These are phyloP conservation scores for Ips typographus DNA, from an alignment of 1,140 invertebrate species.

Conservation along the genomic window DNA sequence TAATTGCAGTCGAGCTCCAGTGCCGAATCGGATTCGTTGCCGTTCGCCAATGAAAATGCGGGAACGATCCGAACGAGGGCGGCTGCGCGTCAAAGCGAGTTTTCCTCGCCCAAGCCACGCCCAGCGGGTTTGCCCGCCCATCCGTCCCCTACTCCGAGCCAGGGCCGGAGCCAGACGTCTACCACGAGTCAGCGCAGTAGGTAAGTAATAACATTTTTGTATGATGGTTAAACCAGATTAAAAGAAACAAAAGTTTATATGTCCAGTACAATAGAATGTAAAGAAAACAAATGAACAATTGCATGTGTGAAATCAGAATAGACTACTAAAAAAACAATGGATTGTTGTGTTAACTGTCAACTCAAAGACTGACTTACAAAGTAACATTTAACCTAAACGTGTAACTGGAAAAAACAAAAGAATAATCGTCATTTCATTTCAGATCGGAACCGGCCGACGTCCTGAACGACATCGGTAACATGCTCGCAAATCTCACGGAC, in stretches of 20 bases:
- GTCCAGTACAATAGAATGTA: too few relatives aligned
- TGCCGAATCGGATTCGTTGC: conserved; percentile 94
- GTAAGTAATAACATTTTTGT: conserved; percentile 21
- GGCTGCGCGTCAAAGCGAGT: conserved; percentile 53
- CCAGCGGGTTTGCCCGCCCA: conserved; percentile 53
- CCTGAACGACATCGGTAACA: conserved; percentile 94
- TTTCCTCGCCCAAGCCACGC: conserved; percentile 53
- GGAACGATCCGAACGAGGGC: conserved; percentile 91
- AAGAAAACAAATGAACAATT: too few relatives aligned
- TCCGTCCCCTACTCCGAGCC: conserved; percentile 49
- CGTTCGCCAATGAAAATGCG: conserved; percentile 98
- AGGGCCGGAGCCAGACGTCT: conserved; percentile 10
- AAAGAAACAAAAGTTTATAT: too few relatives aligned
- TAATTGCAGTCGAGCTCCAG: conserved; percentile 85
- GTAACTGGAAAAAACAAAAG: too few relatives aligned
- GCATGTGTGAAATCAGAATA: not conserved
- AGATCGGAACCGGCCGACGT: conserved; percentile 81
- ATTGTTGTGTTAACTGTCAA: too few relatives aligned
- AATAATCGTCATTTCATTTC: not conserved
- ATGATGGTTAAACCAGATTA: not conserved
- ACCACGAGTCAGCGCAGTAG: conserved; percentile 37
- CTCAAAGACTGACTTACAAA: too few relatives aligned
- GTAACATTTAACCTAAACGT: too few relatives aligned
- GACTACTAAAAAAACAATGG: conserved; percentile 23
- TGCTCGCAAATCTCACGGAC: conserved; percentile 91